Evolutionary conservation across 2,888 invertebrate genomes (phyloP).

Genomic region (Folsomia candida): DNA sequence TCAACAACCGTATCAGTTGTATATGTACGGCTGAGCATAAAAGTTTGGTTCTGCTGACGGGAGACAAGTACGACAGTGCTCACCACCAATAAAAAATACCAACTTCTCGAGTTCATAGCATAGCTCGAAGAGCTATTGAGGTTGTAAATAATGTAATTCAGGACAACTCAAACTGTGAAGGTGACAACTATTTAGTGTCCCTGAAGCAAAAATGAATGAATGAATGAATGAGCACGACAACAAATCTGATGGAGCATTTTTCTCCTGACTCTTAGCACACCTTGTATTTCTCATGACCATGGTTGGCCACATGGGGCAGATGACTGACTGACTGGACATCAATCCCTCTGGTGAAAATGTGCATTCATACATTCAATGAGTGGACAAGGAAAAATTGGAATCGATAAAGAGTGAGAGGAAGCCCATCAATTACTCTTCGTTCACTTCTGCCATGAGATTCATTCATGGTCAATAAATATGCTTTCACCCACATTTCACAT

Average conservation of each 20-base stretch:
- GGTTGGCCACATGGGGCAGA: not conserved
- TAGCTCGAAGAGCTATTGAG: not conserved
- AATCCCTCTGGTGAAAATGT: not conserved
- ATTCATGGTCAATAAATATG: not conserved
- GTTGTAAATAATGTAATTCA: not conserved
- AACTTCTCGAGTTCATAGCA: no score
- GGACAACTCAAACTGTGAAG: not conserved
- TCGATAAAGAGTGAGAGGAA: not conserved
- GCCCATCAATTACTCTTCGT: not conserved
- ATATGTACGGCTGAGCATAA: no score
- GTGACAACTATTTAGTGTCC: not conserved
- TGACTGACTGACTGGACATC: not conserved
- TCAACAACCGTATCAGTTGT: no score
- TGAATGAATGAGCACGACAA: no score
- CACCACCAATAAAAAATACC: no score
- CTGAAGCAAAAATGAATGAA: not conserved
- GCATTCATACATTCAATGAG: not conserved
- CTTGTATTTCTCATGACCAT: not conserved
- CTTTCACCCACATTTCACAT: not conserved
- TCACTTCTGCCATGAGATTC: not conserved
- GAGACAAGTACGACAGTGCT: no score
- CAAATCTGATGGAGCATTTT: not conserved
- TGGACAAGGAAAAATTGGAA: not conserved
- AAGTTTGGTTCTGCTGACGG: no score
- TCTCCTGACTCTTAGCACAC: not conserved